Evolutionary conservation across 2,888 invertebrate species (phyloP).

Genomic region (Latheticus oryzae): DNA sequence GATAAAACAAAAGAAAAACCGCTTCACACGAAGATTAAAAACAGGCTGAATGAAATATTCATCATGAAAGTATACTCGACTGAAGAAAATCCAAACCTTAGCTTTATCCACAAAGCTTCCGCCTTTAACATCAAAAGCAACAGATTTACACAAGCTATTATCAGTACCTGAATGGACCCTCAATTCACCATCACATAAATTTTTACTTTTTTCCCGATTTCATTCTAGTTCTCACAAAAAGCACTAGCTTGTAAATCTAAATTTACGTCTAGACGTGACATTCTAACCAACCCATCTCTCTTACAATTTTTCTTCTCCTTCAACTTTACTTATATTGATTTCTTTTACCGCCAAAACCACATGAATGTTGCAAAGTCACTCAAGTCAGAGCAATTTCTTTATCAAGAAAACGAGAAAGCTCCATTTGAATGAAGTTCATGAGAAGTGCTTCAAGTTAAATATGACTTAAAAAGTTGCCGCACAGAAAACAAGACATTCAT

Average conservation of each 20-base stretch:
- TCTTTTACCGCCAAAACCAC: slow-evolving; percentile 21
- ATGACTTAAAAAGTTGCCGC: slow-evolving; percentile 4
- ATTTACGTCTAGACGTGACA: slow-evolving; percentile 20
- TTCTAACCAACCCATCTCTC: not conserved
- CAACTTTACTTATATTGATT: not conserved
- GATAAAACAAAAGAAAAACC: slow-evolving; percentile 3
- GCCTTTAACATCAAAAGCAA: no score
- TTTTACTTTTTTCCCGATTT: no score
- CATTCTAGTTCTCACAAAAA: no score
- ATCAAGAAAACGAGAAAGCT: slow-evolving; percentile 11
- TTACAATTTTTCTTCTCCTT: slow-evolving; percentile 12
- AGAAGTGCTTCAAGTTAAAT: slow-evolving; percentile 6
- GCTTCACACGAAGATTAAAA: not conserved
- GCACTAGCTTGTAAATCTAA: slow-evolving; percentile 7
- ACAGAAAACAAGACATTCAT: not conserved
- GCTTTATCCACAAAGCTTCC: no score
- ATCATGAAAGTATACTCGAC: not conserved
- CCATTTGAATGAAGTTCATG: slow-evolving; percentile 1
- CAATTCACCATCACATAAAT: no score
- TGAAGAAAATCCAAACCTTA: no score
- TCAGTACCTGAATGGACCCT: no score
- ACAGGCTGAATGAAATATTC: not conserved
- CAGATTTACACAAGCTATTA: no score
- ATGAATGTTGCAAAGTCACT: slow-evolving; percentile 29
- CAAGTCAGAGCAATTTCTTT: slow-evolving; percentile 12